These are phyloP conservation scores for Diachasma alloeum DNA, from an alignment of 1,140 invertebrate genomes.

Conservation along the genomic window DNA sequence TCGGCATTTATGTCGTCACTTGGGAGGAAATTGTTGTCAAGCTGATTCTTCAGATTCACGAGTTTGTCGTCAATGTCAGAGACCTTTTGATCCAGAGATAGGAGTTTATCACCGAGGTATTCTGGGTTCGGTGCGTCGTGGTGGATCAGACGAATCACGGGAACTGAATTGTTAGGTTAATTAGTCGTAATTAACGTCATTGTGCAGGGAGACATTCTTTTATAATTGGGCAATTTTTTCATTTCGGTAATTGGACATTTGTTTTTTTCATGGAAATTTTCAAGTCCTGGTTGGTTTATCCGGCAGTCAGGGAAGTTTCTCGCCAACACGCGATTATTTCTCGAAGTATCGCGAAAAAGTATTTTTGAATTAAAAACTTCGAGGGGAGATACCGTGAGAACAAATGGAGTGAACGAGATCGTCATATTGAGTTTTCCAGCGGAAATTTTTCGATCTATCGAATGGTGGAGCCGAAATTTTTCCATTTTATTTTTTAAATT, in stretches of 20 bases:
- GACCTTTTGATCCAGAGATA: slow-evolving; percentile 81
- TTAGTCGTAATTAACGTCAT: slow-evolving; percentile 1
- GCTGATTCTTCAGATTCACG: slow-evolving; percentile 79
- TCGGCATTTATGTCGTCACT: slow-evolving; percentile 84
- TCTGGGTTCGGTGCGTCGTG: slow-evolving; percentile 48
- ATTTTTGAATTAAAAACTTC: too few relatives aligned
- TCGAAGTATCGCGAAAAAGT: too few relatives aligned
- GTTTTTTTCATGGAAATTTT: too few relatives aligned
- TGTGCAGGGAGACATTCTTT: neutral
- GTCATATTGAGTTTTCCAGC: too few relatives aligned
- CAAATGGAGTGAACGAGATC: neutral
- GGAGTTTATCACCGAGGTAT: slow-evolving; percentile 60
- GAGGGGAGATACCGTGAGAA: too few relatives aligned
- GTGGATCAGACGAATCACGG: slow-evolving; percentile 54
- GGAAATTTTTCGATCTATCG: neutral
- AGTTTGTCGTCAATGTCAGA: slow-evolving; percentile 82
- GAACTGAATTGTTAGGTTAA: slow-evolving; percentile 37
- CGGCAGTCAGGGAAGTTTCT: too few relatives aligned
- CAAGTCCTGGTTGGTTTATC: too few relatives aligned
- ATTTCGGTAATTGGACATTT: neutral
- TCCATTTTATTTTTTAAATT: too few relatives aligned
- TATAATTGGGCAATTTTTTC: too few relatives aligned
- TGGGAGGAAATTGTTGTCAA: slow-evolving; percentile 81
- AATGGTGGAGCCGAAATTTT: neutral
- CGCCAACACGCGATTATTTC: too few relatives aligned